Base-by-base conservation (phyloP, 2,888 invertebrate species). In the Falcaria lacertinaria region DNA sequence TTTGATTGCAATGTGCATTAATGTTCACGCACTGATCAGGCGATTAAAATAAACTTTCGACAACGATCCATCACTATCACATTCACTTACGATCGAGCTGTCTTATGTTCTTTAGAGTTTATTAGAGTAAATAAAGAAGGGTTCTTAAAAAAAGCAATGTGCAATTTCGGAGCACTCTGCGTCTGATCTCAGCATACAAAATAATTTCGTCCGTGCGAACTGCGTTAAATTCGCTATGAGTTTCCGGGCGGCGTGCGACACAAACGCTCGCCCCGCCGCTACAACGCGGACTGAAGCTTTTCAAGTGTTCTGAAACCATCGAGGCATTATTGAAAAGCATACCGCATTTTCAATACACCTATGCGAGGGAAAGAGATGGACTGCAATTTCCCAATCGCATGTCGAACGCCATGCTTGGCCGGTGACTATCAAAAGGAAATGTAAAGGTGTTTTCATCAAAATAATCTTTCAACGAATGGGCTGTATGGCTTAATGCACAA, bases 211-310 rank as follows among this genome's bases (percentile, higher is more conserved):
- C 56, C 67, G 61, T 60, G 58, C 58, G 63, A 61, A 64, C 65
- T 63, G 57, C 69, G 73, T 69, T 79, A 66, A 66, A 54, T 47
- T 44, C 50, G 57, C 57, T 56, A 57, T 49, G 48, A 54, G 36
- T 38, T 35, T 50, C 44, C 45, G 55, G 59, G 67, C 72, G 72
- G 68, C 67, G 47, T 49, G 57, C 47, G 50, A 62, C 55, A 73
- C 80, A 60, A 70, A 82, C 80, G 71, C 69, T 54, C 74, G 69
- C 71, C 74, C 62, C 63, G 80, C 84, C 86, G 86, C 84, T 65
- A 71, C 57, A 71, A 64, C 84, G 85, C 88, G 86, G 80, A 87
- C 87, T 86, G 79, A 81, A 60, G 53, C 64, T 54, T 49, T 63
- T 70, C 64, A 65, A 65, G 65, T 60, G 52, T 60, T 52, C 60